Evolutionary conservation across 2,888 invertebrate species (phyloP), one percentile per base, ranked within the genome.

Genomic region (Aphidoletes aphidimyza): DNA sequence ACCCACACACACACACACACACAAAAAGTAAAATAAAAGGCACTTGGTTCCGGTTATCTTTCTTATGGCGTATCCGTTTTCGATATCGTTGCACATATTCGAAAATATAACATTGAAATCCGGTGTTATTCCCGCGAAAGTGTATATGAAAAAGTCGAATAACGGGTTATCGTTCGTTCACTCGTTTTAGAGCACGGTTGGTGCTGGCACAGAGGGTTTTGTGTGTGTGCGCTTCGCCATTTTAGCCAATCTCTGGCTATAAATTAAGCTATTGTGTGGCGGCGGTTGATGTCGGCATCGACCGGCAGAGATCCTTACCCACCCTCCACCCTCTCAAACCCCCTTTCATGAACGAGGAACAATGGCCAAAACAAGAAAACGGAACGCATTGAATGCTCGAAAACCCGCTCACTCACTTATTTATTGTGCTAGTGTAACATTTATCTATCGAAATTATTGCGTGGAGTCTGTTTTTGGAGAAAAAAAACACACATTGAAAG

Each of bases 401-500:
- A n/a, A n/a, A n/a, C n/a, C n/a, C n/a, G n/a, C n/a, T n/a, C n/a
- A n/a, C n/a, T n/a, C n/a, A n/a, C 69, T 69, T 69, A 69, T 69
- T 69, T 69, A 69, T 69, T 30, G 69, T 69, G 30, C 69, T 69
- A 69, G 69, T 34, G 69, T 69, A 69, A 69, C 69, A 69, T 69
- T 69, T 69, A 69, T 69, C 34, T 69, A 69, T 69, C 69, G 30
- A 69, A 69, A 69, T 69, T 69, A 69, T 69, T 69, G 69, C 69
- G 30, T 34, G 69, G 26, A 34, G 26, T 69, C 69, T 69, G 69
- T 69, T 69, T 69, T 69, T 69, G 3, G 19, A 47, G 19, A 47
- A 69, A 8, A 54, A 22, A 54, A 3, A 54, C 1, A n/a, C n/a
- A n/a, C n/a, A n/a, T 3, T 2, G 22, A 54, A 54, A 47, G 47